Conservation (phyloP, 2,113 vertebrate species). For the Salvator merianae region DNA sequence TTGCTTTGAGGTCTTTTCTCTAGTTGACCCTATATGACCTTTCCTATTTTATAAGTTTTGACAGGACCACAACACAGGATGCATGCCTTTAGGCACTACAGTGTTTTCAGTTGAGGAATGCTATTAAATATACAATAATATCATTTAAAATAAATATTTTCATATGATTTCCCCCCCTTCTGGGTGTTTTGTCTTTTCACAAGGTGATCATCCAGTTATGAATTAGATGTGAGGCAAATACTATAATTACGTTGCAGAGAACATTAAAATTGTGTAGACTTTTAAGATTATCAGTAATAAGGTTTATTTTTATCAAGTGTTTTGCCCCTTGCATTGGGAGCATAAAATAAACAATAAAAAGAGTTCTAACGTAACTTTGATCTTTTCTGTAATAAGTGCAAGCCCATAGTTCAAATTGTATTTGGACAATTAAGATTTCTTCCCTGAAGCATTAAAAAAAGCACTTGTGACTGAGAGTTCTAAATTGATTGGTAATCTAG, state of each 20-base stretch:
- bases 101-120: constrained; percentile 8
- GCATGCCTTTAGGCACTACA: neutral
- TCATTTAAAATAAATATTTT: constrained; percentile 36
- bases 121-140: constrained; percentile 7
- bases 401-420: no score
- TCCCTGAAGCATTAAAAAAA: no score
- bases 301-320: neutral
- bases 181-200: constrained; percentile 55
- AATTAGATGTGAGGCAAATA: constrained; percentile 38
- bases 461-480: no score
- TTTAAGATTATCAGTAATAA: neutral
- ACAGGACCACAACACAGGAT: constrained; percentile 18
- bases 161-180: constrained; percentile 39
- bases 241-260: constrained; percentile 41
- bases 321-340: neutral
- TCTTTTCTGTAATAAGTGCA: no score
- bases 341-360: no score
- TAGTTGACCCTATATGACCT: neutral
- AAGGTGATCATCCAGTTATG: constrained; percentile 42
- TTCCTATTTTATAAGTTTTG: constrained; percentile 11
- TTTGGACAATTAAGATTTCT: no score
- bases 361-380: neutral
- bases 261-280: constrained; percentile 37
- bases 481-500: no score
- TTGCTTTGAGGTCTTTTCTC: constrained; percentile 27